Evolutionary conservation across 1,140 invertebrate genomes (phyloP).

Genomic region (Listronotus oregonensis): DNA sequence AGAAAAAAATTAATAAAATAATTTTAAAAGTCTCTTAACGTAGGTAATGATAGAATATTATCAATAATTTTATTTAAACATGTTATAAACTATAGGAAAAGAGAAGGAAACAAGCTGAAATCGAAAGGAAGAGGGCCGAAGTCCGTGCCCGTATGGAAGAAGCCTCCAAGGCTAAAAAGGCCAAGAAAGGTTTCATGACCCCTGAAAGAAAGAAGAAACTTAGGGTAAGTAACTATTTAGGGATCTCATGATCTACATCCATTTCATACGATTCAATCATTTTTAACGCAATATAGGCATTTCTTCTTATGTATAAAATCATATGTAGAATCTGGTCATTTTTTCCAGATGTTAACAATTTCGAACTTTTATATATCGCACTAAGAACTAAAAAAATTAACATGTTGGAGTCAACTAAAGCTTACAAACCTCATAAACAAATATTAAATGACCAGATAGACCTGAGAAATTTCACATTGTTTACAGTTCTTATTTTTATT

Average conservation of each 20-base stretch:
- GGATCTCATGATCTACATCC: neutral
- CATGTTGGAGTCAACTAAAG: too few relatives aligned
- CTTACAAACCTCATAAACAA: too few relatives aligned
- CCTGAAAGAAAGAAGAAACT: constrained; percentile 98
- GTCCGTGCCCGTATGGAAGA: constrained; percentile 95
- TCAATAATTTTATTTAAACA: too few relatives aligned
- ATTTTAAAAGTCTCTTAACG: too few relatives aligned
- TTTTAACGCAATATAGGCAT: neutral
- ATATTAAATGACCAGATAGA: too few relatives aligned
- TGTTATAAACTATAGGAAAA: constrained; percentile 68
- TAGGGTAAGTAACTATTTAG: constrained; percentile 71
- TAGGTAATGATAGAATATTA: too few relatives aligned
- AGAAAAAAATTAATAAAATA: too few relatives aligned
- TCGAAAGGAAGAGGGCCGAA: constrained; percentile 92
- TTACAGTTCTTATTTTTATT: too few relatives aligned
- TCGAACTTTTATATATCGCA: too few relatives aligned
- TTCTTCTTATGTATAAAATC: neutral
- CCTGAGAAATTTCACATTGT: too few relatives aligned
- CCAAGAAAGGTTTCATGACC: constrained; percentile 98
- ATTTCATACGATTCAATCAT: neutral
- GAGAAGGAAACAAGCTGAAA: constrained; percentile 92
- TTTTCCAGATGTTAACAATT: too few relatives aligned
- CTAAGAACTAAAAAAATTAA: too few relatives aligned
- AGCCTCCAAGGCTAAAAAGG: constrained; percentile 92
- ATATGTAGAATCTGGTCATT: neutral